Evolutionary conservation across 2,888 invertebrate genomes (phyloP).

Genomic region (Drosophila monieri): DNA sequence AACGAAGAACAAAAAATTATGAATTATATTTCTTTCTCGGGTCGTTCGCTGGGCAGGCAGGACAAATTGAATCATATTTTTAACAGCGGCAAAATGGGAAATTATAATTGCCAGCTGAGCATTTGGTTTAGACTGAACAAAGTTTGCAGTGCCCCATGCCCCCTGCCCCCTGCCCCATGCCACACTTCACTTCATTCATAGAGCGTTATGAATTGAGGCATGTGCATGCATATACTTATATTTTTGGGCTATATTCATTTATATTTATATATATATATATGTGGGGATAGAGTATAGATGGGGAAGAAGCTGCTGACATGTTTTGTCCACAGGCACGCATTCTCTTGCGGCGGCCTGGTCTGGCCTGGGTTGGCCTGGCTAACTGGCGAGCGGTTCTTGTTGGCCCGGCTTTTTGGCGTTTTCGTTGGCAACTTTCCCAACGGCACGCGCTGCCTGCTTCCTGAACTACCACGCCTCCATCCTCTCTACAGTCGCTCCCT

Average conservation of each 20-base stretch:
- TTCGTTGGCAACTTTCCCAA: conserved; percentile 75
- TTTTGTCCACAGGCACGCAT: conserved; percentile 80
- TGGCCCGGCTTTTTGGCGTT: conserved; percentile 27
- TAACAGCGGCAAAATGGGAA: conserved; percentile 67
- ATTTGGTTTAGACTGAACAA: conserved; percentile 45
- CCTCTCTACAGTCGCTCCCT: conserved; percentile 2
- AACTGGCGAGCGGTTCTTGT: conserved; percentile 41
- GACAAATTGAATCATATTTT: conserved; percentile 75
- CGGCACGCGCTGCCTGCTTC: conserved; percentile 70
- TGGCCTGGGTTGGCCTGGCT: conserved; percentile 31
- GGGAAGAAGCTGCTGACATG: conserved; percentile 75
- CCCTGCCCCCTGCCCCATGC: conserved; percentile 8
- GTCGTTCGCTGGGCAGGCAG: conserved; percentile 44
- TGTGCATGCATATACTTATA: conserved; percentile 14
- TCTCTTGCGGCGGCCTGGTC: conserved; percentile 57
- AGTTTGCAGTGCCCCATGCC: conserved; percentile 12
- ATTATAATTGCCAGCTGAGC: conserved; percentile 77
- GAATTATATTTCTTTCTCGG: conserved; percentile 29
- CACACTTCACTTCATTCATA: conserved; percentile 66
- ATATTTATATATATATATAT: background rate
- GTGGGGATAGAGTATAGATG: conserved; percentile 1
- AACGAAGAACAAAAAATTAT: conserved; percentile 24
- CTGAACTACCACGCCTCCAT: conserved; percentile 11
- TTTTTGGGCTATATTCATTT: background rate
- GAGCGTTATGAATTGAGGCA: conserved; percentile 73